Conservation (phyloP, 2,797 vertebrate genomes). For the Myotis pilosus region DNA sequence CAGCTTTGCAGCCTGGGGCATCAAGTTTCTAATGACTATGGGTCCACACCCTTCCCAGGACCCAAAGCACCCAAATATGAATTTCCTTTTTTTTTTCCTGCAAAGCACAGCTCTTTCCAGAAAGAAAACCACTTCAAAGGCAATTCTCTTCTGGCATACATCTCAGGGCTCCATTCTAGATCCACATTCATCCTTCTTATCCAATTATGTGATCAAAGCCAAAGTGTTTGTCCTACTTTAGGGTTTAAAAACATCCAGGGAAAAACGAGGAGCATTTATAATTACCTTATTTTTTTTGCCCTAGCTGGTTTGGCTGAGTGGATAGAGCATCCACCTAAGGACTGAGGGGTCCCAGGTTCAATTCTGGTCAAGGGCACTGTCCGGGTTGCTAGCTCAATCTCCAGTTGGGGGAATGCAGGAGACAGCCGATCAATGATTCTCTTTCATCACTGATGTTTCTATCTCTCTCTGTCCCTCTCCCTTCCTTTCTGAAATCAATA, state of each 20-base stretch:
- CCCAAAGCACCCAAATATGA: background rate
- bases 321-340: no score
- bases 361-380: no score
- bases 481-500: no score
- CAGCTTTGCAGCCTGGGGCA: background rate
- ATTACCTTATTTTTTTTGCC: background rate
- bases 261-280: constrained; percentile 47
- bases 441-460: no score
- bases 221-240: constrained; percentile 50
- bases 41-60: background rate
- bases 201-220: constrained; percentile 71
- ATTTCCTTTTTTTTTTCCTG: background rate
- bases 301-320: no score
- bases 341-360: no score
- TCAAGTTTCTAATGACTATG: background rate
- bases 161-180: constrained; percentile 25
- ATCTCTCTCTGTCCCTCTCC: no score
- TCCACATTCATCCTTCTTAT: constrained; percentile 60
- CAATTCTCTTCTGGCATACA: background rate
- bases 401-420: no score
- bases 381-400: no score
- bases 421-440: no score
- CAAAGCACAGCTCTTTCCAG: constrained; percentile 37
- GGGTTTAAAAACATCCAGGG: constrained; percentile 49
- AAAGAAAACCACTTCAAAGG: constrained; percentile 45